Conservation (phyloP, 2,113 vertebrate genomes). For the Falco punctatus region DNA sequence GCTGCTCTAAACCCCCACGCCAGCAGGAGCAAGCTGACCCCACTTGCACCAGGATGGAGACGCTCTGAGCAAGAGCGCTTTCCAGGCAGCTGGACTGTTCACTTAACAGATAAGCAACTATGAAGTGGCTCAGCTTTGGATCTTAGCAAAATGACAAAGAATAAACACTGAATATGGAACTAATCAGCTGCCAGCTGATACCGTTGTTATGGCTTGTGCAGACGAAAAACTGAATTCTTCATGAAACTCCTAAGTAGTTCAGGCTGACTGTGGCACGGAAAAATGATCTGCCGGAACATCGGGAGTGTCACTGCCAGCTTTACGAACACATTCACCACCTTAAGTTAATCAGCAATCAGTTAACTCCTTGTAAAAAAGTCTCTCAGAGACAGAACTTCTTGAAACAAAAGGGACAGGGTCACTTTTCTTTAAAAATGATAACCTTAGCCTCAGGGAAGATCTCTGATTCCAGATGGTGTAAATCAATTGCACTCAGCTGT, state of each 20-base stretch:
- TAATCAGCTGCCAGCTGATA: constrained; percentile 33
- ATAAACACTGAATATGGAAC: not conserved
- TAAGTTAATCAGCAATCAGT: not conserved
- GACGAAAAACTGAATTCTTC: not conserved
- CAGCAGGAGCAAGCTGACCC: not conserved
- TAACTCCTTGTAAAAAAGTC: constrained; percentile 24
- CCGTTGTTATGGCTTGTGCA: constrained; percentile 6
- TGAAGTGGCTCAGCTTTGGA: not conserved
- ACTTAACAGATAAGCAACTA: not conserved
- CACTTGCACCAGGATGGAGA: not conserved
- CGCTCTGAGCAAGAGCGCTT: not conserved
- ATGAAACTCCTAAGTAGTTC: not conserved
- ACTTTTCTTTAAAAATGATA: constrained; percentile 3
- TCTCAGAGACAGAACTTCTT: not conserved
- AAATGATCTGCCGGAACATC: constrained; percentile 35
- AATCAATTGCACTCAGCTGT: not conserved
- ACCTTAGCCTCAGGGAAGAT: not conserved
- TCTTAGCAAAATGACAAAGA: not conserved
- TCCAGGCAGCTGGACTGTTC: not conserved
- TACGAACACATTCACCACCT: not conserved
- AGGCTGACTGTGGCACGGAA: not conserved
- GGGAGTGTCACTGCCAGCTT: not conserved
- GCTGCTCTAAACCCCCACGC: not conserved
- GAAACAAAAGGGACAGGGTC: constrained; percentile 9
- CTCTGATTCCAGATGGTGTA: constrained; percentile 12